Base-by-base conservation (phyloP, 2,888 invertebrate genomes). In the Anoncus sp. region DNA sequence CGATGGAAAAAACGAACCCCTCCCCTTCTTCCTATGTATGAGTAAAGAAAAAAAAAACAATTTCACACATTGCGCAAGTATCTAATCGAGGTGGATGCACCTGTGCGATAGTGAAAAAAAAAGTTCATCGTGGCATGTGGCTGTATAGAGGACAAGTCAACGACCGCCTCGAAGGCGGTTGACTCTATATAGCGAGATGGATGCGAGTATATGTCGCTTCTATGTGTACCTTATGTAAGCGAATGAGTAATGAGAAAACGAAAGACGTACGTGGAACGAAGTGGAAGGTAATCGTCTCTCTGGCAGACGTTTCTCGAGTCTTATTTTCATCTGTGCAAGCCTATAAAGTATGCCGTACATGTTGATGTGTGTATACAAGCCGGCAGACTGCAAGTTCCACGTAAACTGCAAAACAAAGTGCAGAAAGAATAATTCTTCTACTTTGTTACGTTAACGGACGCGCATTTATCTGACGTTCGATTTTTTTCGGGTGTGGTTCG, bases 101-200 rank as follows among this genome's bases (percentile, higher is more conserved):
- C 77, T 77, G 73, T 43, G 51, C 47, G 72, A 49, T 60, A 47
- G 51, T 59, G 59, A 65, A 73, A 67, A 62, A 51, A 70, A 40
- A 49, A 70, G 49, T 55, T 45, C 20, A 45, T 20, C 63, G 57
- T 7, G 53, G 67, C 38, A 51, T 40, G 40, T 57, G 63, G 38
- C 38, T 40, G 38, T 70, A 69, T 51, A 45, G 59, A 59, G 77
- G 77, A 74, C 71, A 83, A 86, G 89, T 83, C 88, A 88, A 89
- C 87, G 89, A 89, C 89, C 88, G 87, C 79, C 85, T 86, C 86
- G 87, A 89, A 89, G 89, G 89, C 86, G 84, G 85, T 53, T 65
- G 66, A 65, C 62, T 53, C 22, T 22, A 16, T 38, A 49, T 9
- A 43, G 45, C 53, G n/a, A 62, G 45, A 45, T 71, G 35, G 59